Evolutionary conservation across 2,113 vertebrate species (phyloP), one percentile per base, ranked within the genome.

Genomic region (Sorex araneus): DNA sequence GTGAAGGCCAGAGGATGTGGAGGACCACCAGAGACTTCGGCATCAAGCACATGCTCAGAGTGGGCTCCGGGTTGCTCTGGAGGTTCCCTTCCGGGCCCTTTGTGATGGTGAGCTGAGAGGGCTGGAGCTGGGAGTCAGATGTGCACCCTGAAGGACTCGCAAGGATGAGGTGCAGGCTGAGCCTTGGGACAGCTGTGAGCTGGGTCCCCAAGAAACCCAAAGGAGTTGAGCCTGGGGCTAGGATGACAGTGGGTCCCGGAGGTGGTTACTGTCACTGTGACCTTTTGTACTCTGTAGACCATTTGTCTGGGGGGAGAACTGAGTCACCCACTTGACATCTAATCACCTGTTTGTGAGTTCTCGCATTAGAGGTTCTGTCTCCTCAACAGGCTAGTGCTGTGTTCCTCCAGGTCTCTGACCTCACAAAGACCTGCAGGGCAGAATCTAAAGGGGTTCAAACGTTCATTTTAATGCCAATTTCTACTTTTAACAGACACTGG

Each of bases 341-440:
- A 23, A 21, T 60, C 57, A 60, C 18, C 4, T 60, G 47, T 60
- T 60, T 60, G 18, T 60, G 57, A 60, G 57, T 23, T 21, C 18
- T 60, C 19, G 6, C 73, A 6, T 7, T 40, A 70, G 40, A 50
- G 25, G 6, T 32, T 77, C 45, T 77, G 18, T 40, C 6, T 6
- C 36, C 0, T 63, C 69, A 3, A 1, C 16, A 0, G 34, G 32
- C 40, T 23, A 57, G 10, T 18, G 13, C 8, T 36, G 1, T 30
- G 19, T 16, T 74, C 34, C 47, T 2, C 8, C 32, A 54, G 27
- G 3, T 43, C 15, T 64, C 50, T 30, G 40, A 30, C 15, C 36
- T 54, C n/a, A 34, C 36, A 9, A 34, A 4, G 3, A 3, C 71
- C 43, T 74, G 40, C 9, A 8, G 0, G 19, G 45, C 30, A 40